These are phyloP conservation scores for Gari tellinella DNA, from an alignment of 2,888 invertebrate species.

Conservation along the genomic window DNA sequence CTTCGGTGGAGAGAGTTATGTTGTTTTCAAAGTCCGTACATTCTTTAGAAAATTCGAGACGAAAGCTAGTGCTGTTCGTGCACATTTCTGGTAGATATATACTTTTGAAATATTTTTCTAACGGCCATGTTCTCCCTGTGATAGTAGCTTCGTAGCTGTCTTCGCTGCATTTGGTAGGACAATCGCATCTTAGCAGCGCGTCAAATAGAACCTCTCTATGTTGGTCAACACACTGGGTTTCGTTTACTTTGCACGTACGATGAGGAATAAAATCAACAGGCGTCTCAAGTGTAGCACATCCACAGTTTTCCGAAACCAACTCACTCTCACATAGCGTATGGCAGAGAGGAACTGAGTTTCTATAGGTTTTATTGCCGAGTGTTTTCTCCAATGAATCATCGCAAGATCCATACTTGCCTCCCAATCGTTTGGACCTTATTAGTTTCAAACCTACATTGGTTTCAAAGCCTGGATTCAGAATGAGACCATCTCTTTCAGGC, in stretches of 20 bases:
- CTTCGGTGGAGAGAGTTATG: neutral
- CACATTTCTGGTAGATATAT: slow-evolving; percentile 1
- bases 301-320: neutral
- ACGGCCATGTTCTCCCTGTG: slow-evolving; percentile 8
- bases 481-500: too few species aligned
- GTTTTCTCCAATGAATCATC: neutral
- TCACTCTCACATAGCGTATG: slow-evolving; percentile 1
- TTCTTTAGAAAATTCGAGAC: neutral
- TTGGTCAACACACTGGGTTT: neutral
- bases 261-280: neutral
- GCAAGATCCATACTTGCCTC: slow-evolving; percentile 3
- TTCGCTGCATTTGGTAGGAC: slow-evolving; percentile 1
- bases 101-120: neutral
- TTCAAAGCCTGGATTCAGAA: slow-evolving; percentile 19
- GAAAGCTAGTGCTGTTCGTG: neutral
- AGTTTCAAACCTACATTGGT: slow-evolving; percentile 20
- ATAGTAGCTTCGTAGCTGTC: neutral
- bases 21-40: neutral
- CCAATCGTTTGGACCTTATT: neutral
- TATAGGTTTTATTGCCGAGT: too few species aligned
- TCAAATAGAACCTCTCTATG: neutral
- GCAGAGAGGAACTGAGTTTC: slow-evolving; percentile 9
- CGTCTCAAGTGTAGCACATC: neutral
- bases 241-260: neutral
- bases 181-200: neutral